Evolutionary conservation across 2,797 vertebrate genomes (phyloP), one percentile per base, ranked within the genome.

Genomic region (Danio jaintianensis): DNA sequence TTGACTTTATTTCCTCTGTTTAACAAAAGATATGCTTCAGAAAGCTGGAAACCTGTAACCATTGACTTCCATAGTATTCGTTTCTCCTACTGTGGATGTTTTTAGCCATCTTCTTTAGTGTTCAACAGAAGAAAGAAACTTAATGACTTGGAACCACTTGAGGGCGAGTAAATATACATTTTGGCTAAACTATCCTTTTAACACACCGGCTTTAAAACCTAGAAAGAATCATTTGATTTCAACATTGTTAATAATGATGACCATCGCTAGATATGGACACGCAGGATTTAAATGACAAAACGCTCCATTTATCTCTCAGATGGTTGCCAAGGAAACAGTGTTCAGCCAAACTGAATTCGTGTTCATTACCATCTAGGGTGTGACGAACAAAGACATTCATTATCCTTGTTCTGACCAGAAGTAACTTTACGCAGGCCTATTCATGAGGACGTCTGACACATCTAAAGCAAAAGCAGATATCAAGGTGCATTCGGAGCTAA

Each of bases 321-420:
- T 43, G 75, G 85, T 86, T 86, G 73, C 85, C 84, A 85, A 81
- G 87, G 86, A 86, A 87, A 88, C 82, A 36, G 78, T 58, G 53
- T 72, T 82, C 40, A 64, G 73, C 42, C 70, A 77, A 88, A 74
- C 77, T 36, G 71, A 63, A 83, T 82, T 76, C 10, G 63, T 52
- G 75, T 80, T 83, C 75, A 73, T 83, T 86, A 80, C 83, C 70
- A 82, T 80, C 58, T 53, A 64, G 61, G 71, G 83, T 74, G 63
- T 79, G 52, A 77, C 63, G 58, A 74, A 88, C 82, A 82, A 85
- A 88, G 77, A 80, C 64, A 48, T 86, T 85, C 74, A 82, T 80
- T 82, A 75, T 74, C 50, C 69, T 83, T 75, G 70, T 66, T 81
- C 69, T 70, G 76, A 79, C 62, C 43, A 79, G 50, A 56, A 75